Conservation (phyloP, 2,888 invertebrate genomes). For the Eupelmus urozonus region DNA sequence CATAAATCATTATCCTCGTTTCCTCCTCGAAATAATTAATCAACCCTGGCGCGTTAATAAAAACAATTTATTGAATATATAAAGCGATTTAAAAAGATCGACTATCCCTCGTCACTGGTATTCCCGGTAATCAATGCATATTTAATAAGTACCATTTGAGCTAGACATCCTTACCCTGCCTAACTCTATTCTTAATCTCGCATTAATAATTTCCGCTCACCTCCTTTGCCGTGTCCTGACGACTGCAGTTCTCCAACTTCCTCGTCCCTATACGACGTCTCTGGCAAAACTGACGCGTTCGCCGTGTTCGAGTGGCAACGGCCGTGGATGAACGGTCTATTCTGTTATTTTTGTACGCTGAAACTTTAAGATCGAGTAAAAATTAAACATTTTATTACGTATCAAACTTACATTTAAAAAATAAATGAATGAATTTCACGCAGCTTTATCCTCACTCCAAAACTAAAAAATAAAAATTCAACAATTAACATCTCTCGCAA, state of each 20-base stretch:
- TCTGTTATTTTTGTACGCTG: neutral
- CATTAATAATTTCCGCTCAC: constrained; percentile 54
- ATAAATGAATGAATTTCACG: too few species aligned
- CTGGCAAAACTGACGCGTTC: constrained; percentile 17
- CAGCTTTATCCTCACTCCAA: too few species aligned
- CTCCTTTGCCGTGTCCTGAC: neutral
- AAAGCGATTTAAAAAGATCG: neutral
- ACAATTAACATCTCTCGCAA: too few species aligned
- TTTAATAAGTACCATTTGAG: constrained; percentile 21
- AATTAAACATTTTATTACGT: too few species aligned
- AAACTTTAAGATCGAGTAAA: too few species aligned
- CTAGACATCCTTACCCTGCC: constrained; percentile 7
- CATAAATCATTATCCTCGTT: too few species aligned
- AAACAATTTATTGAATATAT: neutral
- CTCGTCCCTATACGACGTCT: neutral
- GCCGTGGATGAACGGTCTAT: neutral
- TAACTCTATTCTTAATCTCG: constrained; percentile 42
- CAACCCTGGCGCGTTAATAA: neutral
- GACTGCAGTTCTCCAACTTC: constrained; percentile 9
- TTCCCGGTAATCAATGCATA: constrained; percentile 45
- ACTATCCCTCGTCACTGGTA: neutral
- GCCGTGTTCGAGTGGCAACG: neutral
- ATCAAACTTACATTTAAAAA: too few species aligned
- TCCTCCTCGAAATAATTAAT: too few species aligned
- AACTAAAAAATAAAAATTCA: too few species aligned